Conservation (phyloP, 64 coral and sea anemone species). For the Porites australiensis region DNA sequence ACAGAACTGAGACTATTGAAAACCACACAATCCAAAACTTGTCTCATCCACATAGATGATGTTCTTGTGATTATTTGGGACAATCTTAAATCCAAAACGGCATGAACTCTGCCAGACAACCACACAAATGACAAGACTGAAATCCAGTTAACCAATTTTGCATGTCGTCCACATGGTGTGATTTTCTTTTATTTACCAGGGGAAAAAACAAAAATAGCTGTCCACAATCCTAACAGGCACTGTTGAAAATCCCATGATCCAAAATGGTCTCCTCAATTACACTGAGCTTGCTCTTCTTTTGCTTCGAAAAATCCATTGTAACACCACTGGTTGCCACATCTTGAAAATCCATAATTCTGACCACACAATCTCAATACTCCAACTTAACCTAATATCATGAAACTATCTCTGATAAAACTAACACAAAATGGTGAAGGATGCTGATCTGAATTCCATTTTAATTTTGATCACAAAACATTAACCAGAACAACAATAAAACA, state of each 20-base stretch:
- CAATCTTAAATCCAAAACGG: not conserved
- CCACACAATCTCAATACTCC: slow-evolving; percentile 2
- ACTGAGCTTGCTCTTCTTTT: no score
- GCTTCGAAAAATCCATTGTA: no score
- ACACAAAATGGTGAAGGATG: not conserved
- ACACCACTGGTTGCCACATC: no score
- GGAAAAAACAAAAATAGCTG: no score
- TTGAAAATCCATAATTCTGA: not conserved
- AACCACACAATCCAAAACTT: slow-evolving; percentile 12
- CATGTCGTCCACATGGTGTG: no score
- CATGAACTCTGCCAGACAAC: no score
- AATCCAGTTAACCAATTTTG: no score
- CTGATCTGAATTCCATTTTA: not conserved
- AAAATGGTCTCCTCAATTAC: no score
- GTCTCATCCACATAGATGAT: not conserved
- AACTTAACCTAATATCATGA: not conserved
- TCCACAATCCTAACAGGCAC: no score
- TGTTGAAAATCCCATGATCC: no score
- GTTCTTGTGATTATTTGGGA: not conserved
- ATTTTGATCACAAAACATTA: not conserved
- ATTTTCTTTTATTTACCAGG: no score
- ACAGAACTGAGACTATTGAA: not conserved
- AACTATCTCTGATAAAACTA: not conserved
- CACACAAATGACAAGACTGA: no score
- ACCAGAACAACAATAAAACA: not conserved